Base-by-base conservation (phyloP, 2,797 vertebrate genomes). In the Pachyuromys duprasi region DNA sequence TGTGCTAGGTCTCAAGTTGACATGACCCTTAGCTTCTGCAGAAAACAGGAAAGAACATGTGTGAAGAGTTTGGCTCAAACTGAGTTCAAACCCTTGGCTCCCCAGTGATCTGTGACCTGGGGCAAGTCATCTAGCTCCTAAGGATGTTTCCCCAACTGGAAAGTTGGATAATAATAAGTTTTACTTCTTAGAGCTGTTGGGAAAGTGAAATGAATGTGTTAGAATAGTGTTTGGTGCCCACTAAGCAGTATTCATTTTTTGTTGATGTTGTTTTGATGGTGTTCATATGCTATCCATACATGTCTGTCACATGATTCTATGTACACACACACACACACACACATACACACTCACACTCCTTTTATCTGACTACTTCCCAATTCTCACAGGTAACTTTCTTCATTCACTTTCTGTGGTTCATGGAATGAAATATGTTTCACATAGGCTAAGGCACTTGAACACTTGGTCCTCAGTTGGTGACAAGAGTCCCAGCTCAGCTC, bases 191-290 rank as follows among this genome's bases (percentile, higher is more conserved):
- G 36, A 60, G 8, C 49, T 55, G 17, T n/a, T 86, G 63, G 42
- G 45, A 79, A 76, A 96, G 67, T 86, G 28, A 93, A 91, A 67
- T 45, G 24, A 63, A 60, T n/a, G 5, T 87, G 7, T 87, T 60
- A 74, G 14, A 75, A 62, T 45, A 53, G 33, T 49, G 17, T 78
- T 75, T 76, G 31, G 39, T 60, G 42, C 18, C 53, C 26, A 63
- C 5, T 28, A 79, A 74, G 5, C 45, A 86, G 4, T 45, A 65
- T 24, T 78, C 80, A 86, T 28, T 57, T 62, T 18, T 81, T 62
- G 55, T 62, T 81, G 42, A 69, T 55, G 8, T 70, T 83, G 45
- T 65, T 63, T 45, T 65, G 15, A 0, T 5, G 28, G 78, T 62
- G 31, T 28, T 79, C 13, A n/a, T 45, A 31, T 86, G 75, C 45